Evolutionary conservation across 2,888 invertebrate genomes (phyloP).

Genomic region (Pandemis cinnamomeana): DNA sequence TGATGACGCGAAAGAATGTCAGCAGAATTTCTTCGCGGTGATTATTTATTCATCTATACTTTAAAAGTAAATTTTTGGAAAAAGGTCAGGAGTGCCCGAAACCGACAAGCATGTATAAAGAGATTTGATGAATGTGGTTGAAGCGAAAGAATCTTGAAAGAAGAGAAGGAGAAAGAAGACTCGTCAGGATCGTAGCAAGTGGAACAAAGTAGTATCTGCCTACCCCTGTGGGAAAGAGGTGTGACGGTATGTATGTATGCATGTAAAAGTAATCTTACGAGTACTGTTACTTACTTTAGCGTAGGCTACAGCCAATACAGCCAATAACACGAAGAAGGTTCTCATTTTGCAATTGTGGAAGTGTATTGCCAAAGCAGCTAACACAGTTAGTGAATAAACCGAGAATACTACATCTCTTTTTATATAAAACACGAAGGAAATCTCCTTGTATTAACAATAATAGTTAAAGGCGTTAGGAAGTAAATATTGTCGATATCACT

Average conservation of each 20-base stretch:
- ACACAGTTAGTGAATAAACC: slow-evolving; percentile 41
- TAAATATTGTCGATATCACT: slow-evolving; percentile 25
- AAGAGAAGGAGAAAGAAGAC: too few species aligned
- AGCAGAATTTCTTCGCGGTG: too few species aligned
- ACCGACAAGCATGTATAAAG: too few species aligned
- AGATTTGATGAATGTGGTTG: too few species aligned
- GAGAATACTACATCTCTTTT: slow-evolving; percentile 46
- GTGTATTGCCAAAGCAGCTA: slow-evolving; percentile 32
- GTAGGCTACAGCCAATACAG: slow-evolving; percentile 20
- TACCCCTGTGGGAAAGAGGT: not conserved
- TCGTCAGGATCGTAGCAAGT: too few species aligned
- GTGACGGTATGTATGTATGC: not conserved
- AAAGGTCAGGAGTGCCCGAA: too few species aligned
- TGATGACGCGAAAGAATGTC: too few species aligned
- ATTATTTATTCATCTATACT: too few species aligned
- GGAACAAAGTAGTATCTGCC: too few species aligned
- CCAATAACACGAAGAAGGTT: slow-evolving; percentile 12
- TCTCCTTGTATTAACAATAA: slow-evolving; percentile 44
- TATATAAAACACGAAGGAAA: slow-evolving; percentile 59
- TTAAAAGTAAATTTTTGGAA: not conserved
- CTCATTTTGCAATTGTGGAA: slow-evolving; percentile 21
- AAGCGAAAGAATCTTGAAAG: too few species aligned
- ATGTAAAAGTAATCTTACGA: not conserved
- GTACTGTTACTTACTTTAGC: slow-evolving; percentile 24
- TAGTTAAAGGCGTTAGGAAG: slow-evolving; percentile 27